These are phyloP conservation scores for Thecocarcelia acutangulata DNA, from an alignment of 2,888 invertebrate species.

Conservation along the genomic window DNA sequence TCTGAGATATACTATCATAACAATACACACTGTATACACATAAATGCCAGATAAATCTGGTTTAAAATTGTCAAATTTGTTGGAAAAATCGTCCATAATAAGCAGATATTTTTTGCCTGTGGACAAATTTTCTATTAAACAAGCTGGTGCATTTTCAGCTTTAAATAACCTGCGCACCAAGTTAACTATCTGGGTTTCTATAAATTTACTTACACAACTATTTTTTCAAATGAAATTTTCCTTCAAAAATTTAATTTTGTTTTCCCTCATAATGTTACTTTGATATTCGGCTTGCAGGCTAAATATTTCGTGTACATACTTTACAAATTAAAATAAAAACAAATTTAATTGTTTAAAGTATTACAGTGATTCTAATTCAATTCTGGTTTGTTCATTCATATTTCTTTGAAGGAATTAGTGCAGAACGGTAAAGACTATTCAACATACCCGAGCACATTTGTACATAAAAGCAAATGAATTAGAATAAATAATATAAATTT, in stretches of 20 bases:
- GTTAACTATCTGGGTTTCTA: too few species aligned
- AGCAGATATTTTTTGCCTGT: too few species aligned
- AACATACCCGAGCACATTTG: background rate
- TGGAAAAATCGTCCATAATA: too few species aligned
- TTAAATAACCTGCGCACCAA: too few species aligned
- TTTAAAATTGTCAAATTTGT: too few species aligned
- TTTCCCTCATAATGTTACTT: background rate
- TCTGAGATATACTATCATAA: too few species aligned
- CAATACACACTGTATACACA: too few species aligned
- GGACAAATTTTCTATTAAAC: too few species aligned
- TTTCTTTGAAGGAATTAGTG: constrained; percentile 59
- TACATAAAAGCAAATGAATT: too few species aligned
- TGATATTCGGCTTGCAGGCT: background rate
- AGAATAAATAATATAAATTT: too few species aligned
- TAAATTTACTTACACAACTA: background rate
- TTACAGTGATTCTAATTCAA: constrained; percentile 31
- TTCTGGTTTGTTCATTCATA: constrained; percentile 48
- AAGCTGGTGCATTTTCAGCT: too few species aligned
- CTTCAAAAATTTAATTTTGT: background rate
- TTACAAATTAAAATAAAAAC: constrained; percentile 23
- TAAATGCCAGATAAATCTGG: too few species aligned
- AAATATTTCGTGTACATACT: constrained; percentile 3
- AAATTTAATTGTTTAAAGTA: constrained; percentile 20
- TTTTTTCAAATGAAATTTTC: background rate
- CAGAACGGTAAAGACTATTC: constrained; percentile 54